Percentiles rank a stretch among this genome's conserved stretches.
These are phyloP conservation scores for Gymnocheta viridis DNA, from an alignment of 2,888 invertebrate genomes.

Conservation along the genomic window DNA sequence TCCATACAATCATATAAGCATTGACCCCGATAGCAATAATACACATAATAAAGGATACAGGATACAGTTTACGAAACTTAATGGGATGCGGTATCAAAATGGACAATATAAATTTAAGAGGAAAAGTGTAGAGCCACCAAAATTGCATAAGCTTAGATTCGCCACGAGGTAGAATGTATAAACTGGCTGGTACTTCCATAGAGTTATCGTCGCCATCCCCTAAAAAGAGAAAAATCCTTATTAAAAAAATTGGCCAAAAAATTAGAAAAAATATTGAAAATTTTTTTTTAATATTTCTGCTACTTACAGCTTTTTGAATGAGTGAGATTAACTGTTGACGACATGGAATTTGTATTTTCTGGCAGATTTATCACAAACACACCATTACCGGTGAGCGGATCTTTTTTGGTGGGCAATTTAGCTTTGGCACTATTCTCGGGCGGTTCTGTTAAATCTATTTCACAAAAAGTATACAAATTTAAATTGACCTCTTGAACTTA, in stretches of 20 bases:
- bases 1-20: slow-evolving; percentile 95
- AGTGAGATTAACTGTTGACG: slow-evolving; percentile 78
- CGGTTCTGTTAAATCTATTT: slow-evolving; percentile 81
- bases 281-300: neutral
- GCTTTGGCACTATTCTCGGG: slow-evolving; percentile 81
- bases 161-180: slow-evolving; percentile 82
- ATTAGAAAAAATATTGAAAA: neutral
- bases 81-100: slow-evolving; percentile 88
- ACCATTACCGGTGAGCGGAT: slow-evolving; percentile 79
- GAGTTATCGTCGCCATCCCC: slow-evolving; percentile 75
- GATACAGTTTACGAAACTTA: slow-evolving; percentile 85
- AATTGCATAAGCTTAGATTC: slow-evolving; percentile 74
- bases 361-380: slow-evolving; percentile 79
- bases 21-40: slow-evolving; percentile 92
- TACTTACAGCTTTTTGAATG: slow-evolving; percentile 78
- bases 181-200: slow-evolving; percentile 74
- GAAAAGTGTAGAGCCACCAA: slow-evolving; percentile 89
- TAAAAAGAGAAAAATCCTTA: slow-evolving; percentile 46
- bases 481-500: neutral
- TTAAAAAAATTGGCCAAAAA: neutral
- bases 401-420: slow-evolving; percentile 79
- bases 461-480: slow-evolving; percentile 33
- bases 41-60: slow-evolving; percentile 92
- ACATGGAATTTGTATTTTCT: slow-evolving; percentile 79
- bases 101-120: slow-evolving; percentile 86